Base-by-base conservation (phyloP, 2,113 vertebrate species). In the Emydocephalus ijimae region DNA sequence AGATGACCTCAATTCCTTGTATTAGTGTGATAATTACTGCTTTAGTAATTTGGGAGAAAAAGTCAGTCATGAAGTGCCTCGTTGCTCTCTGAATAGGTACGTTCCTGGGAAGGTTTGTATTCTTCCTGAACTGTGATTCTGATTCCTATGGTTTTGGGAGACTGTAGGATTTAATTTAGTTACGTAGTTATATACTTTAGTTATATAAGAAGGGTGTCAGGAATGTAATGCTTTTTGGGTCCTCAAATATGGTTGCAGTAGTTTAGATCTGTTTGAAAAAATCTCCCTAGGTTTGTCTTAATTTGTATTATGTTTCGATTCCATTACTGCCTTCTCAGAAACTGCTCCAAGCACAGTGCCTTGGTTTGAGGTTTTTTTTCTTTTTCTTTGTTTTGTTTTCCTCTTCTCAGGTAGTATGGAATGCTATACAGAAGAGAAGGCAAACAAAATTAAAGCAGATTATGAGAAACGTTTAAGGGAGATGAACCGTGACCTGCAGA, bases 391-490 rank as follows among this genome's bases (percentile, higher is more conserved):
- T 6, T 59, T 0, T 0, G 5, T 39, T 4, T 94, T 69, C 64
- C 64, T 69, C 24, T 43, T n/a, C 20, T 6, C 93, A 98, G 98
- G 98, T 93, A 97, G 99, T 87, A 99, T 99, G 99, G 99, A 99
- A 95, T 99, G 99, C 97, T 99, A 98, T 98, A 99, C 99, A 0
- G 99, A 99, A 95, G 99, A 99, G 93, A 99, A 99, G 90, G 99
- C 99, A 94, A 98, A 97, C 96, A 98, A 98, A 96, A 98, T 99
- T 96, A 98, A 98, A 94, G 98, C 98, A 0, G 99, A 99, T 52
- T 99, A 99, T 0, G 99, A 99, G 97, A 99, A 98, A 94, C 96
- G 98, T 18, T 97, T 99, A n/a, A 98, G 99, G 95, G 99, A 99
- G 96, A 99, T 99, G 99, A 99, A 99, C 97, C 94, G 99, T 5